Evolutionary conservation across 2,888 invertebrate genomes (phyloP), one percentile per base, ranked within the genome.

Genomic region (Erebia ligea): DNA sequence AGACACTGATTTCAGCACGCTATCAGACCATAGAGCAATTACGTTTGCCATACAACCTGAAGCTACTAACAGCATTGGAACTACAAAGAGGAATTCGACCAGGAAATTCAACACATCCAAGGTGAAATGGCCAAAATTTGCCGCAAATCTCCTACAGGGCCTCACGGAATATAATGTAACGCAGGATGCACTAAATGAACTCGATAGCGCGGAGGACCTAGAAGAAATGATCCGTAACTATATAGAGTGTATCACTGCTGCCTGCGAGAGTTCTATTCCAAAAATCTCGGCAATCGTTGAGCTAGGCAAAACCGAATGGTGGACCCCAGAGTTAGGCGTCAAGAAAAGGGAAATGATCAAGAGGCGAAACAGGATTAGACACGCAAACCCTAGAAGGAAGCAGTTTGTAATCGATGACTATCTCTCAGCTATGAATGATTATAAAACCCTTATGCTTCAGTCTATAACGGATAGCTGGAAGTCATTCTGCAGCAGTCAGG

Each of bases 11-110:
- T 9, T 61, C 0, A 19, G 17, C 9, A 42, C 6, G 4, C 25
- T 19, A 17, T 61, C 68, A 1, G 61, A 68, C 8, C 67, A 67
- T 40, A 48, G 67, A 34, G 34, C 52, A 1, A 59, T 67, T 0
- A 10, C 15, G 0, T 67, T 59, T 25, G 10, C 50, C n/a, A 1
- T 67, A 4, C 11, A 59, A 4, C 42, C 11, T 4, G 1, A 2
- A 13, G 15, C 15, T 0, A 50, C 11, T 1, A 5, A 50, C n/a
- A 50, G 1, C 5, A 4, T 1, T 0, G 15, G 13, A 15, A 13
- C 5, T n/a, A 5, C 13, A 13, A 8, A 52, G 2, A 15, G 61
- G 10, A 52, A 0, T 3, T 25, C 54, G 3, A 68, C 61, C 13
- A 9, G 68, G n/a, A 34, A 2, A 1, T 61, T 21, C 15, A 66